Evolutionary conservation across 2,888 invertebrate species (phyloP), one percentile per base, ranked within the genome.

Genomic region (Pterostichus niger): DNA sequence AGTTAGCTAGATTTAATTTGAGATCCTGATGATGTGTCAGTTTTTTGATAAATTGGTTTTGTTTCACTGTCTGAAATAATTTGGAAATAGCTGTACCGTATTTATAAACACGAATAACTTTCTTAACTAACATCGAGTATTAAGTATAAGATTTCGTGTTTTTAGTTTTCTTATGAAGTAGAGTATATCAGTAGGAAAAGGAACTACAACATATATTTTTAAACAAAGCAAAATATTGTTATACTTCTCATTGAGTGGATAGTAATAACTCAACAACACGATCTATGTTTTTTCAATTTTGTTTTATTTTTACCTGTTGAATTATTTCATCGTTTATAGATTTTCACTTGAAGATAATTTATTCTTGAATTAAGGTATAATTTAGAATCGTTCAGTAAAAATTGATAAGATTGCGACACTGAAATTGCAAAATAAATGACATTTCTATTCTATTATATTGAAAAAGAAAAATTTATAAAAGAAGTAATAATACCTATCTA

Each of bases 21-120:
- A 64, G 35, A 33, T 24, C 33, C 54, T 54, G 40, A 71, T 52
- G 81, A 71, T 13, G 24, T 52, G 73, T 81, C 71, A 71, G 40
- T n/a, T 46, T 52, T 56, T 73, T 81, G 81, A 73, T 81, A 71
- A 81, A 81, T 81, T 81, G 40, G 71, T 54, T 71, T 81, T 46
- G 54, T 78, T 59, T 56, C 49, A 46, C 17, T 44, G 17, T 59
- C 61, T 61, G 54, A 52, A 52, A 52, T 31, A 31, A 54, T 75
- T 49, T 75, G 17, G 54, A 49, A 71, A 46, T 71, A 64, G 13
- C 24, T 75, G 75, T 11, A 71, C 13, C 40, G 17, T 75, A 75
- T 75, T 75, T 75, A 75, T 75, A 75, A 52, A 75, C 49, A 7
- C 17, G 75, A 54, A 64, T 35, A 64, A 64, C 59, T 59, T 31